Percentiles rank a stretch among this genome's conserved stretches.
Evolutionary conservation across 1,140 invertebrate species (phyloP).

Genomic region (Mya arenaria): DNA sequence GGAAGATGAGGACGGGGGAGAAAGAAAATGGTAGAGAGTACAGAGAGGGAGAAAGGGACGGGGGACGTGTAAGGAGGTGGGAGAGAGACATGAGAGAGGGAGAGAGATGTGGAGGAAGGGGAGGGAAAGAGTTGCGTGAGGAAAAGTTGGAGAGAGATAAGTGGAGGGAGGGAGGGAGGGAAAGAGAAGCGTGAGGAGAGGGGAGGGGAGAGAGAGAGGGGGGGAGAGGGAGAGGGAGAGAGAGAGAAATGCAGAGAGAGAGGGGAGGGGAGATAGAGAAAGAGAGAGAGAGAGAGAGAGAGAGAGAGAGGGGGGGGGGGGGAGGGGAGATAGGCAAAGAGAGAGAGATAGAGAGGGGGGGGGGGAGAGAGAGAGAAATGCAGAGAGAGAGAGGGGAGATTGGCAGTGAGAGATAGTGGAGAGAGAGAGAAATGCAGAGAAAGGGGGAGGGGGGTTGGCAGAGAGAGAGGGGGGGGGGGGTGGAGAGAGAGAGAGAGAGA

Average conservation of each 20-base stretch:
- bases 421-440: background rate
- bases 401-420: background rate
- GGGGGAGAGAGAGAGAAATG: background rate
- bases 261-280: background rate
- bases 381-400: background rate
- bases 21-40: no score
- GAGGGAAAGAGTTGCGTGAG: no score
- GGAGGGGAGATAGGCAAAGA: background rate
- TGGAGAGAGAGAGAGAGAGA: background rate
- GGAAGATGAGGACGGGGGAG: no score
- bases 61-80: no score
- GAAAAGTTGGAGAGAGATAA: no score
- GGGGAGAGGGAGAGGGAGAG: no score
- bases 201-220: no score
- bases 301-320: background rate
- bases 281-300: background rate
- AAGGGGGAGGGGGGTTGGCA: background rate
- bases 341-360: background rate
- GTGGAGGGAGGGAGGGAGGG: no score
- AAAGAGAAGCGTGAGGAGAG: no score
- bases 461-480: background rate
- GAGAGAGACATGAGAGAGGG: no score
- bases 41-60: no score
- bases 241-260: background rate
- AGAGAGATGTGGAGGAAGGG: no score